Conservation (phyloP, 2,797 vertebrate genomes). For the Potorous gilbertii region DNA sequence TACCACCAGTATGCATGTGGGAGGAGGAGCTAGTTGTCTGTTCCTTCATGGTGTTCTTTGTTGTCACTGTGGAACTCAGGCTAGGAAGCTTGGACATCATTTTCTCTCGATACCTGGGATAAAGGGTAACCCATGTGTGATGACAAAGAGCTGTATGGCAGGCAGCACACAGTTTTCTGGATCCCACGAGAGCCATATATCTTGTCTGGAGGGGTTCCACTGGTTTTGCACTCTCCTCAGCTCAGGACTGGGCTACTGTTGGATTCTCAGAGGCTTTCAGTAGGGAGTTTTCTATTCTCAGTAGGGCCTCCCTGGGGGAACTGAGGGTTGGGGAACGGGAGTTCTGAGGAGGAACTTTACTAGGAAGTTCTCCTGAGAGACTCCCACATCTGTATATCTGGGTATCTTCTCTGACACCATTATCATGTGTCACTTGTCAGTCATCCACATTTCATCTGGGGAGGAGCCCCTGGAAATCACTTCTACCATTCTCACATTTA, state of each 20-base stretch:
- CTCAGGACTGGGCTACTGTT: background rate
- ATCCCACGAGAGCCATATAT: background rate
- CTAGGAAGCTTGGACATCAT: background rate
- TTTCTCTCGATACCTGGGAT: background rate
- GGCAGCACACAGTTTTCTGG: background rate
- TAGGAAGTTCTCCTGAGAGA: background rate
- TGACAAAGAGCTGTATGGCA: background rate
- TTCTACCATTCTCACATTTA: background rate
- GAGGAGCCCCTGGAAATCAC: background rate
- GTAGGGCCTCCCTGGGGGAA: background rate
- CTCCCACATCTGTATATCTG: background rate
- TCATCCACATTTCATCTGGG: background rate
- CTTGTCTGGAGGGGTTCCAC: background rate
- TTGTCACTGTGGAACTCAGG: background rate
- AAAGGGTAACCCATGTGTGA: background rate
- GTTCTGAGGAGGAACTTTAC: background rate
- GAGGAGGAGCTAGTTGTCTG: background rate
- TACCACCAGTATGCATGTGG: background rate
- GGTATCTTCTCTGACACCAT: background rate
- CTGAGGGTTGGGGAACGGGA: background rate
- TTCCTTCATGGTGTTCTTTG: background rate
- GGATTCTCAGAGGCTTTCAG: background rate
- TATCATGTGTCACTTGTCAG: background rate
- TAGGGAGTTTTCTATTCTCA: background rate
- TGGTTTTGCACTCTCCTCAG: background rate